Conservation (phyloP, 2,113 vertebrate genomes). For the Lepidiolamprologus cunningtoni region DNA sequence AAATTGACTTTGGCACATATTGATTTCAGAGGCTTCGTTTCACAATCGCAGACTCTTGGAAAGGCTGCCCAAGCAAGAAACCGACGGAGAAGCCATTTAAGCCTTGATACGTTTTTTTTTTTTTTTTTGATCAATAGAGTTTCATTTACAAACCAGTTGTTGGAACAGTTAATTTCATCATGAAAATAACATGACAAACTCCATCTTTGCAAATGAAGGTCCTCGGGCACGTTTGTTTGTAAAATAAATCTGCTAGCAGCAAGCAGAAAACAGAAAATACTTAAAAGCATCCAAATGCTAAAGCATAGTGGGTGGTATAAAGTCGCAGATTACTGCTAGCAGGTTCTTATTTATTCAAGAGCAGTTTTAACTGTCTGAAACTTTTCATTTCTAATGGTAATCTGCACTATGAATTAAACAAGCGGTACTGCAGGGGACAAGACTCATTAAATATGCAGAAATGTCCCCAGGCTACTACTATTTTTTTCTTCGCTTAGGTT, state of each 20-base stretch:
- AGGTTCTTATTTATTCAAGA: constrained; percentile 31
- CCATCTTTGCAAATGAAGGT: not conserved
- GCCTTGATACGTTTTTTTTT: constrained; percentile 59
- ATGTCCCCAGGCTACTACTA: constrained; percentile 3
- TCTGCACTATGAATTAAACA: constrained; percentile 16
- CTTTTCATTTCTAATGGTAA: constrained; percentile 31
- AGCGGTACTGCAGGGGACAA: constrained; percentile 11
- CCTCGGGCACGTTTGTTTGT: not conserved
- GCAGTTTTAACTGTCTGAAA: constrained; percentile 11
- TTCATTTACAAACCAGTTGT: constrained; percentile 72
- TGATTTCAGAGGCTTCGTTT: constrained; percentile 75
- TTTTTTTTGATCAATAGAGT: constrained; percentile 74
- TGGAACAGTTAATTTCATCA: constrained; percentile 69
- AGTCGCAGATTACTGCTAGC: not conserved
- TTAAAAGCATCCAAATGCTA: not conserved
- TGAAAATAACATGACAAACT: constrained; percentile 53
- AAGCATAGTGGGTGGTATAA: not conserved
- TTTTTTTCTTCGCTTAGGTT: constrained; percentile 1
- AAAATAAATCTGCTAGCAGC: not conserved
- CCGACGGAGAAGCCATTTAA: constrained; percentile 63
- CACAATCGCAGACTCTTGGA: constrained; percentile 70
- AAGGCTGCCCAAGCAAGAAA: constrained; percentile 68
- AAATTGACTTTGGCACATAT: constrained; percentile 78
- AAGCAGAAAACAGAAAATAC: not conserved
- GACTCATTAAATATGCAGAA: constrained; percentile 45